Base-by-base conservation (phyloP, 2,888 invertebrate genomes). In the Drosophila paramelanica region DNA sequence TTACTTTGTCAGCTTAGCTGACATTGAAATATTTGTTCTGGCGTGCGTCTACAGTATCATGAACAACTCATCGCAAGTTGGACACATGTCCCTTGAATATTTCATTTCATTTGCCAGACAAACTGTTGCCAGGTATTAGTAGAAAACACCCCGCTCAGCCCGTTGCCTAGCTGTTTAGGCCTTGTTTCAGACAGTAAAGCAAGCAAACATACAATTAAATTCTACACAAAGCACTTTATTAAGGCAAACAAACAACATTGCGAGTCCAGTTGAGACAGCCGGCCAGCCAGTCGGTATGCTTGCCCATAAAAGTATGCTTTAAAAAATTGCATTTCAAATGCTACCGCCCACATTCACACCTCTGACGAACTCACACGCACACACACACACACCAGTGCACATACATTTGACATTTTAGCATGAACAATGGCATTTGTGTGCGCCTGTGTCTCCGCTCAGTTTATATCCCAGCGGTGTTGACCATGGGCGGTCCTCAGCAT, bases 41-140 rank as follows among this genome's bases (percentile, higher is more conserved):
- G 75, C 75, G 7, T 79, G n/a, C 53, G 55, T 39, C 62, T 75
- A 17, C 7, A 53, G 68, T 74, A 60, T 67, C 71, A 56, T 60
- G 59, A 49, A 61, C 61, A 68, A 38, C 75, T 64, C 61, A 43
- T 65, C 80, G 50, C 79, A 46, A 60, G 59, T 79, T 74, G 64
- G 79, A 75, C 79, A 73, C 77, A 73, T 82, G 82, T 88, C 86
- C 67, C 45, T 47, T 85, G 79, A 72, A 88, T 88, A 88, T 77
- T 83, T 88, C 56, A 88, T 88, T 81, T 79, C 69, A 75, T 85
- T 88, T 76, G 49, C 86, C 74, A 71, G 62, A 51, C 73, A 61
- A 73, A 67, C 55, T 61, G 67, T 62, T 66, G 62, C 67, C 59
- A 56, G 80, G 71, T 71, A 85, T 80, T 67, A 82, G 65, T 45